Evolutionary conservation across 2,797 vertebrate genomes (phyloP), one percentile per base, ranked within the genome.

Genomic region (Sebastiscus tertius): DNA sequence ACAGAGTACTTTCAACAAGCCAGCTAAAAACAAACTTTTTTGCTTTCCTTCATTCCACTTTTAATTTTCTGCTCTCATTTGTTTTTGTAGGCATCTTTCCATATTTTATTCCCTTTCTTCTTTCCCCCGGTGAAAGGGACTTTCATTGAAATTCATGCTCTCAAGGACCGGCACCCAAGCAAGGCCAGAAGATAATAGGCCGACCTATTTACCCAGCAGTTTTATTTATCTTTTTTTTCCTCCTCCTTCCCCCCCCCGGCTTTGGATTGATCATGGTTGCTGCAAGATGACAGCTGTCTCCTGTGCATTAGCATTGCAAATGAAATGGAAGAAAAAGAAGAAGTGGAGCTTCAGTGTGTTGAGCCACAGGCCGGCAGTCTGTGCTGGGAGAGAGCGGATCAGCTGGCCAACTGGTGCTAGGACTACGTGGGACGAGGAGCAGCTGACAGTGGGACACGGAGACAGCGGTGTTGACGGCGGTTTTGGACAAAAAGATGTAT

Each of bases 251-350:
- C 42, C n/a, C n/a, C 46, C 56, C 82, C 42, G 58, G 89, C 84
- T 90, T 88, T 85, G 84, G 90, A 89, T 80, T 93, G 90, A 93
- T 91, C 88, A 88, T 82, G 82, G 92, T 87, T 63, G 77, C 88
- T 78, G 82, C 70, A 77, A 91, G 92, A 93, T 90, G 93, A 94
- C 95, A 96, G 95, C 94, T 96, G 95, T 93, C 94, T 92, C 91
- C 89, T 80, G 83, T 5, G 77, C 79, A 96, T 96, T 95, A 94
- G 94, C 94, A 96, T 93, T 96, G 94, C 94, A 96, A 95, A 96
- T 96, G 81, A 94, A 86, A 67, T 3, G n/a, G 86, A 80, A 71
- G 77, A 88, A 27, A 64, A 78, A 85, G 79, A 78, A 85, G 79
- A 82, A 79, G 84, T 61, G 69, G 83, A 31, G 77, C 42, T 59